Evolutionary conservation across 2,797 vertebrate species (phyloP).

Genomic region (Xiphorhynchus erythropygius): DNA sequence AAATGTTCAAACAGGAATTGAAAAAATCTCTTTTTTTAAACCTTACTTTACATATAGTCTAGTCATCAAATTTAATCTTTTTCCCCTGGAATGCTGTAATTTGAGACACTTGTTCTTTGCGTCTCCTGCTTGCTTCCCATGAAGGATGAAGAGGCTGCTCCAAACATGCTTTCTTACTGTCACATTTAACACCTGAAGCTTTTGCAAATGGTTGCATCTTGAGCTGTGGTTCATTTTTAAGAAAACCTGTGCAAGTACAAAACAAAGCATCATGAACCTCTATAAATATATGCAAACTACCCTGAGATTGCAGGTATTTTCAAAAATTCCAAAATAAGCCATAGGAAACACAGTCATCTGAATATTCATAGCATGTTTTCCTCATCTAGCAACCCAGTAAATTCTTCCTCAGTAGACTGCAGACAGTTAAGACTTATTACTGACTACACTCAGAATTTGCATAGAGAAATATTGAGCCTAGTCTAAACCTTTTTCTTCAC

Average conservation of each 20-base stretch:
- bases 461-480: background rate
- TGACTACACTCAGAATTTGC: background rate
- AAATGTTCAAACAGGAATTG: background rate
- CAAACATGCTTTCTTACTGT: constrained; percentile 36
- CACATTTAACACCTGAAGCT: constrained; percentile 7
- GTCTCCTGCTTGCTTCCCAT: constrained; percentile 94
- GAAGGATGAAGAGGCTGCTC: constrained; percentile 90
- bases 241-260: constrained; percentile 44
- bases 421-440: background rate
- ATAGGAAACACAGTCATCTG: background rate
- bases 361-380: background rate
- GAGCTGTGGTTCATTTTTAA: constrained; percentile 66
- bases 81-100: constrained; percentile 93
- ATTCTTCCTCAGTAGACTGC: background rate
- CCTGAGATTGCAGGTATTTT: background rate
- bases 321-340: background rate
- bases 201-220: constrained; percentile 68
- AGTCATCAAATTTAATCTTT: constrained; percentile 92
- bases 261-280: background rate
- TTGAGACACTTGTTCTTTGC: constrained; percentile 89
- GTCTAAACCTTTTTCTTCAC: background rate
- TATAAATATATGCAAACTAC: background rate
- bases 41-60: background rate
- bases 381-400: background rate
- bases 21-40: background rate